Percentiles rank a stretch among this genome's conserved stretches.
These are phyloP conservation scores for Drosophila punjabiensis DNA, from an alignment of 1,140 invertebrate species.

Conservation along the genomic window DNA sequence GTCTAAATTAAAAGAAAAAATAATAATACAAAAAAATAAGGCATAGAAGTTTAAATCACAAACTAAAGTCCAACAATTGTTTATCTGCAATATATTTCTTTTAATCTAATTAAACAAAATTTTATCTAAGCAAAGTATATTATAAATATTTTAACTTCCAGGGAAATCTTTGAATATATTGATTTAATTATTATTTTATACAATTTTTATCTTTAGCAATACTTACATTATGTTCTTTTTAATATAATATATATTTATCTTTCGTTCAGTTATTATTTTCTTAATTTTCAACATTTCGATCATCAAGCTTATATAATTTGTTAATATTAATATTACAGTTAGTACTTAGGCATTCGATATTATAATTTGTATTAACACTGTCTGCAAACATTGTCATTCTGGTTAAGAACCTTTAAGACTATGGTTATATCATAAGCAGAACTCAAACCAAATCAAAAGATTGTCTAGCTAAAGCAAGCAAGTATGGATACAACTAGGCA, in stretches of 20 bases:
- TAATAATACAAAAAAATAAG: too few species aligned
- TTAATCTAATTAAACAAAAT: neutral
- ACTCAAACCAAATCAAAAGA: conserved; percentile 49
- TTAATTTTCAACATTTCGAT: conserved; percentile 13
- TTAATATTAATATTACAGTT: conserved; percentile 30
- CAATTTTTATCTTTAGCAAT: neutral
- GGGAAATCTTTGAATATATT: neutral
- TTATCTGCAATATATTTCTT: neutral
- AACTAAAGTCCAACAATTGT: neutral
- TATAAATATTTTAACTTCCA: neutral
- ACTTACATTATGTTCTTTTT: neutral
- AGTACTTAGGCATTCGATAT: conserved; percentile 68
- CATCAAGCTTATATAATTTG: conserved; percentile 52
- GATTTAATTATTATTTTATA: neutral
- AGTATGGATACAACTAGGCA: conserved; percentile 37
- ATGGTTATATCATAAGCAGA: conserved; percentile 45
- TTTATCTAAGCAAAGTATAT: neutral
- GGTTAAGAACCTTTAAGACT: conserved; percentile 8
- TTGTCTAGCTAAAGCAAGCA: conserved; percentile 63
- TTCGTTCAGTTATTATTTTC: neutral
- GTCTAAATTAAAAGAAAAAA: too few species aligned
- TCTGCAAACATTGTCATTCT: conserved; percentile 46
- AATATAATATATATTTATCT: neutral
- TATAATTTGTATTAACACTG: conserved; percentile 47
- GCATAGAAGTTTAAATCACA: neutral